Conservation (phyloP, 2,888 invertebrate genomes). For the Zygogramma bicolorata region DNA sequence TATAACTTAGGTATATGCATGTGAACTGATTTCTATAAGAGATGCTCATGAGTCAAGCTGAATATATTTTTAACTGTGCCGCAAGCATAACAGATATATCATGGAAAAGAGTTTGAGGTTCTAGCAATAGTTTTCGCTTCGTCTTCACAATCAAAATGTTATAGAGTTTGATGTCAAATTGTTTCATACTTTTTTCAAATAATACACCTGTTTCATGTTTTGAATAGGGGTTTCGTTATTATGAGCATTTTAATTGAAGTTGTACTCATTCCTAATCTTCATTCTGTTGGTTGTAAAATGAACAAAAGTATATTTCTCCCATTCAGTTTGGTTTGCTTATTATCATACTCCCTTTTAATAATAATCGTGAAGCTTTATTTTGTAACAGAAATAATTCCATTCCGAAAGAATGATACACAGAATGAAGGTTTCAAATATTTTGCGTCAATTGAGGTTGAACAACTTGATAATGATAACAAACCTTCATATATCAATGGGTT, state of each 20-base stretch:
- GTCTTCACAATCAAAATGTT: not conserved
- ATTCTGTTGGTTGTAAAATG: not conserved
- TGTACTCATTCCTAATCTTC: not conserved
- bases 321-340: no score
- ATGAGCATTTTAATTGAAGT: not conserved
- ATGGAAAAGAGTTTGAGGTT: not conserved
- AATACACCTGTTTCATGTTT: no score
- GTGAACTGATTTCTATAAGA: conserved; percentile 51
- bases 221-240: not conserved
- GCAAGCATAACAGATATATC: not conserved
- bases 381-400: no score
- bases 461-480: no score
- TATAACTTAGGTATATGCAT: conserved; percentile 41
- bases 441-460: no score
- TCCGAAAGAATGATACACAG: no score
- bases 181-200: no score
- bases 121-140: not conserved
- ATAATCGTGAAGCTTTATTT: no score
- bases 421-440: no score
- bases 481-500: no score
- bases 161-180: not conserved
- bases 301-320: not conserved
- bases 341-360: no score
- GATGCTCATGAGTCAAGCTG: conserved; percentile 37
- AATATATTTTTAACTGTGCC: conserved; percentile 31